Evolutionary conservation across 2,888 invertebrate genomes (phyloP), one percentile per base, ranked within the genome.

Genomic region (Synergus japonicus): DNA sequence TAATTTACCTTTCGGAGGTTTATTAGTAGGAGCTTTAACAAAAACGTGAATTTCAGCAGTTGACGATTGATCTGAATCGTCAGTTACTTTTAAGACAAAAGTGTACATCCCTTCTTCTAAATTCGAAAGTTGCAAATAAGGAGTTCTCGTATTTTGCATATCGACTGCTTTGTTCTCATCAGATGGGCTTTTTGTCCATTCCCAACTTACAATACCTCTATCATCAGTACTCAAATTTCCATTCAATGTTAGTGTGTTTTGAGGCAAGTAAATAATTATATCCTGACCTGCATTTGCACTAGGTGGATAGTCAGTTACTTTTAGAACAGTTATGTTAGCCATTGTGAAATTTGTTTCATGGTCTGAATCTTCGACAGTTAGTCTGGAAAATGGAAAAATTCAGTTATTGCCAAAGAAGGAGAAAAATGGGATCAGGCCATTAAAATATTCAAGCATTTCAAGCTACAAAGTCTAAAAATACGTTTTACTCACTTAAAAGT

Each of bases 101-200:
- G 97, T 97, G 91, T 98, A 99, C 93, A 98, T 96, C 66, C 98
- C 98, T 89, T 97, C 97, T 88, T 98, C 97, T 69, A 98, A 93
- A 92, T 98, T 97, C 0, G 97, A 97, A 13, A 98, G 93, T 92
- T 96, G 96, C 63, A 98, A 94, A 89, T 96, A 97, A 0, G 98
- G 97, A 0, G 97, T 98, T 87, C 97, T 95, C 0, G 98, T 98
- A 86, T 98, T 97, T 94, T 98, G 97, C 97, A 98, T 98, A 90
- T 98, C 98, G 12, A 97, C 98, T 0, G 98, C 97, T 90, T 97
- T 97, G 85, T 97, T 96, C 84, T 97, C 96, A 89, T 97, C 97
- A 73, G 96, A 96, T 0, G 96, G 95, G 76, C 97, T 96, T 91
- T 98, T 98, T 0, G 97, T 98, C 98, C 98, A 98, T 92, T 98